Base-by-base conservation (phyloP, 1,140 invertebrate genomes). In the Epicauta chinensis region DNA sequence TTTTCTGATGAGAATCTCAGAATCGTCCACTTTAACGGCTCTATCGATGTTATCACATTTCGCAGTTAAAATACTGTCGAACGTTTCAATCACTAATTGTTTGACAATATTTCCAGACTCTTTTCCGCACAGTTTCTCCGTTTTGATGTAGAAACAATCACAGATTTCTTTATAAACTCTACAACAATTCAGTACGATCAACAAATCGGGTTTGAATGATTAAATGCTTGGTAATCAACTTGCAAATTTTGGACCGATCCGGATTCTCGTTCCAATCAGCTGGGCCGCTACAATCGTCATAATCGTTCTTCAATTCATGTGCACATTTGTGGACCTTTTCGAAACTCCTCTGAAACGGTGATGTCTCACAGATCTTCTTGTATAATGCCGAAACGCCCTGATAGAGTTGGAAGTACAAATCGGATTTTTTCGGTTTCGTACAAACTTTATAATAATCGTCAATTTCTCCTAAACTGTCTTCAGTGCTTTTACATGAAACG, bases 121-220 rank as follows among this genome's bases (percentile, higher is more conserved):
- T 31, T 56, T 48, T 6, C 70, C 68, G 55, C 70, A 71, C 7
- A 68, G 60, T 53, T 65, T 55, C 0, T 62, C 60, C 13, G 66
- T 66, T 58, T 69, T 68, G 5, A 62, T 65, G 46, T 61, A 69
- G 50, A 67, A 69, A 58, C 69, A 71, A 47, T 71, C 65, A 2
- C 56, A 48, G 32, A 71, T 66, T 15, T 59, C 51, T 48, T 65
- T 66, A 54, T 68, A 70, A 17, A 56, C 55, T 30, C 66, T 66
- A 43, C 35, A 67, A 56, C 47, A 7, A 44, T 13, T 10, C 49
- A 51, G 50, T 17, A n/a, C n/a, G n/a, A n/a, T n/a, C n/a, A n/a
- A n/a, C n/a, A n/a, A n/a, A n/a, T n/a, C n/a, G n/a, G n/a, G n/a
- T n/a, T n/a, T n/a, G n/a, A n/a, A n/a, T n/a, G n/a, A n/a, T n/a